Evolutionary conservation across 1,140 invertebrate species (phyloP).

Genomic region (Hycleus cichorii): DNA sequence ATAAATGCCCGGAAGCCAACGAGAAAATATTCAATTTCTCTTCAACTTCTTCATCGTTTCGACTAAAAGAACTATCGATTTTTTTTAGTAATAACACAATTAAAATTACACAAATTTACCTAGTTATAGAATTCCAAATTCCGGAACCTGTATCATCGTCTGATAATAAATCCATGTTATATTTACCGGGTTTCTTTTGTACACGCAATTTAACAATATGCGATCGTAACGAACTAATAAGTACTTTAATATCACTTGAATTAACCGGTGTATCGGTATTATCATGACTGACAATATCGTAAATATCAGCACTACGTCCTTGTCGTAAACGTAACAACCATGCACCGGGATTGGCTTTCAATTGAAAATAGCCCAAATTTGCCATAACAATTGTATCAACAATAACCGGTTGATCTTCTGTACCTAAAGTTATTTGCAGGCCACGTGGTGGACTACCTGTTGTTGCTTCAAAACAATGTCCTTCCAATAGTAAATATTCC

Average conservation of each 20-base stretch:
- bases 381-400: constrained; percentile 99
- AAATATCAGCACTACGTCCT: constrained; percentile 91
- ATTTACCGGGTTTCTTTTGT: constrained; percentile 81
- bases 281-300: constrained; percentile 76
- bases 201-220: constrained; percentile 89
- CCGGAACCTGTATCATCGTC: constrained; percentile 69
- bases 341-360: constrained; percentile 95
- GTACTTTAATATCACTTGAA: constrained; percentile 67
- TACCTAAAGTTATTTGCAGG: constrained; percentile 92
- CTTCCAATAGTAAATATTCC: constrained; percentile 86
- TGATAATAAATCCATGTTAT: constrained; percentile 73
- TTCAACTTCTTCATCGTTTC: constrained; percentile 59
- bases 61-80: constrained; percentile 60
- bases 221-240: constrained; percentile 83
- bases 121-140: constrained; percentile 92
- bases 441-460: constrained; percentile 91
- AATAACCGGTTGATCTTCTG: constrained; percentile 62
- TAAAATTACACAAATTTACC: constrained; percentile 45
- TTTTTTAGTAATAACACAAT: not conserved
- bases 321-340: constrained; percentile 84
- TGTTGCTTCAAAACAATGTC: constrained; percentile 92
- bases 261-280: constrained; percentile 63
- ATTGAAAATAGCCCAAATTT: constrained; percentile 95
- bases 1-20: constrained; percentile 95
- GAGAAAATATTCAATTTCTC: constrained; percentile 98